These are phyloP conservation scores for Dione vanillae DNA, from an alignment of 2,888 invertebrate genomes.

Conservation along the genomic window DNA sequence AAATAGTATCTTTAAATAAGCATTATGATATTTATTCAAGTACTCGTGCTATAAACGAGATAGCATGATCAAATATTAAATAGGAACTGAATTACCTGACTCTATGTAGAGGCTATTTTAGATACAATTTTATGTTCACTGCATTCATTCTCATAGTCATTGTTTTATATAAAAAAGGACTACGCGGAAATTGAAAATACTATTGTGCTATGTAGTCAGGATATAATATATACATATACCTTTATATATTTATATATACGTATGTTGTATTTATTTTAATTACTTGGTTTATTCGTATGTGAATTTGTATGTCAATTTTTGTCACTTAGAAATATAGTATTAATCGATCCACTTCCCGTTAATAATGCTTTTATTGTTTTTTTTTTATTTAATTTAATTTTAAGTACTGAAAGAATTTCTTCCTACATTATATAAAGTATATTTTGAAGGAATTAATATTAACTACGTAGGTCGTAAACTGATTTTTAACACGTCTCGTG, in stretches of 20 bases:
- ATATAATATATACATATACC: neutral
- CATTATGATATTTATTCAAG: slow-evolving; percentile 44
- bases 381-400: no score
- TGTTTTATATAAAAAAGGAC: neutral
- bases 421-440: no score
- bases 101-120: neutral
- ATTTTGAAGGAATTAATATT: neutral
- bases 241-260: neutral
- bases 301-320: neutral
- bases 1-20: slow-evolving; percentile 37
- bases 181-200: neutral
- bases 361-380: no score
- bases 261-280: neutral
- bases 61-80: slow-evolving; percentile 41
- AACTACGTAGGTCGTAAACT: no score
- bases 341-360: no score
- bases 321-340: no score
- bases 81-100: neutral
- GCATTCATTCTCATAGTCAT: neutral
- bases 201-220: neutral
- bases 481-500: no score
- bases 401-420: no score
- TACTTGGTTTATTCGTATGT: neutral
- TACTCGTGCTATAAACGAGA: slow-evolving; percentile 41
- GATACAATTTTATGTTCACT: no score